These are phyloP conservation scores for Acromyrmex charruanus DNA, from an alignment of 1,140 invertebrate genomes.

Conservation along the genomic window DNA sequence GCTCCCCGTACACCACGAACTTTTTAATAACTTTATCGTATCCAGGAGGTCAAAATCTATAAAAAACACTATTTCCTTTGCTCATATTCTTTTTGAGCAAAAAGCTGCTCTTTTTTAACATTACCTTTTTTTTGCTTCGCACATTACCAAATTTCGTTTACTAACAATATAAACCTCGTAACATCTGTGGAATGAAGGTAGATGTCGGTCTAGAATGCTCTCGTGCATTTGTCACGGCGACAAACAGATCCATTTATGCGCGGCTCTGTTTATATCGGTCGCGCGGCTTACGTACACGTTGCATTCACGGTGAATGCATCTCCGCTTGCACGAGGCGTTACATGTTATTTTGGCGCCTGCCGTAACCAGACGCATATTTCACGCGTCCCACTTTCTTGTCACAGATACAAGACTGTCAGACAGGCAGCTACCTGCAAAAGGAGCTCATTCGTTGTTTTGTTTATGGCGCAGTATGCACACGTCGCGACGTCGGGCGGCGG, in stretches of 20 bases:
- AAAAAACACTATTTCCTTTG: no score
- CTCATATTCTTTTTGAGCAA: no score
- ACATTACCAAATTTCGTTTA: neutral
- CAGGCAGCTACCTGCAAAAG: conserved; percentile 68
- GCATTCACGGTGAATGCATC: conserved; percentile 36
- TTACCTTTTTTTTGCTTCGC: neutral
- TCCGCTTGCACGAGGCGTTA: conserved; percentile 29
- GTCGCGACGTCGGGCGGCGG: conserved; percentile 52
- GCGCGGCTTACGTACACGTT: neutral
- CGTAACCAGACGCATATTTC: conserved; percentile 74
- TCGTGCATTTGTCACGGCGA: conserved; percentile 38
- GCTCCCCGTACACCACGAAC: no score
- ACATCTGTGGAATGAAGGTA: neutral
- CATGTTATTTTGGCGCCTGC: conserved; percentile 72
- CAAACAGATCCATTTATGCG: conserved; percentile 34
- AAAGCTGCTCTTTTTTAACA: no score
- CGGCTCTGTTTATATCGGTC: conserved; percentile 33
- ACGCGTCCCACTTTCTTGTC: conserved; percentile 74
- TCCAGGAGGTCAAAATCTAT: no score
- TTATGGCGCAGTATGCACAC: conserved; percentile 54
- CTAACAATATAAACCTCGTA: neutral
- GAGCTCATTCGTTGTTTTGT: conserved; percentile 68
- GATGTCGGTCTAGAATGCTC: neutral
- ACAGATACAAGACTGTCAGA: conserved; percentile 56
- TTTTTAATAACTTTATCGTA: no score